Base-by-base conservation (phyloP, 2,888 invertebrate genomes). In the Dynastes grantii region DNA sequence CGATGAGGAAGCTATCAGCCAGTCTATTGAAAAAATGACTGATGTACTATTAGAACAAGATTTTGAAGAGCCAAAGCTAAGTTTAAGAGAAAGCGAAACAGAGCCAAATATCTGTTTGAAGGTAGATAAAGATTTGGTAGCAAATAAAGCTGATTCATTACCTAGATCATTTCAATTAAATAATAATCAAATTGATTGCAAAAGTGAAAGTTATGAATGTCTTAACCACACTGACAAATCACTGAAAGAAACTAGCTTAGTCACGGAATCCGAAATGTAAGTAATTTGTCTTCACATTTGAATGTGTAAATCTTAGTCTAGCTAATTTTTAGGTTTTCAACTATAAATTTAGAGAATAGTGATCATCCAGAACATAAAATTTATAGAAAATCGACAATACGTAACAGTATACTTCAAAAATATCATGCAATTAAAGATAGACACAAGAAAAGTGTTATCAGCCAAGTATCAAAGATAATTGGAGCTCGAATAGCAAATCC, bases 401-500 rank as follows among this genome's bases (percentile, higher is more conserved):
- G 92, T 0, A 91, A 92, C 85, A 92, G 92, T 83, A 90, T 92
- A 45, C 86, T 92, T 5, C 91, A 90, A 84, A 89, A 91, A 71
- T 91, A 92, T 80, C 91, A 91, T 82, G 89, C 90, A 79, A 85
- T 87, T 80, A 86, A 83, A 81, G 82, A 84, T n/a, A 79, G 82
- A 53, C 85, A 85, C 49, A 90, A 81, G 84, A 91, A 91, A 85
- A 91, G 92, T 16, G 90, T 92, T 79, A 94, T 95, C 85, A 94
- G 94, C 85, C 95, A 94, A 88, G 95, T 96, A 11, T 96, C 96
- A 83, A 94, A 95, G 82, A 92, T 93, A 79, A 92, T 96, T 82
- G 97, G 97, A 0, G 97, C 96, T 58, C 93, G 97, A 81, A 96
- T 97, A 86, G 97, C 97, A 0, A 93, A 95, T 83, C 94, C 95